Evolutionary conservation across 1,140 invertebrate genomes (phyloP).

Genomic region (Ganaspis sp.): DNA sequence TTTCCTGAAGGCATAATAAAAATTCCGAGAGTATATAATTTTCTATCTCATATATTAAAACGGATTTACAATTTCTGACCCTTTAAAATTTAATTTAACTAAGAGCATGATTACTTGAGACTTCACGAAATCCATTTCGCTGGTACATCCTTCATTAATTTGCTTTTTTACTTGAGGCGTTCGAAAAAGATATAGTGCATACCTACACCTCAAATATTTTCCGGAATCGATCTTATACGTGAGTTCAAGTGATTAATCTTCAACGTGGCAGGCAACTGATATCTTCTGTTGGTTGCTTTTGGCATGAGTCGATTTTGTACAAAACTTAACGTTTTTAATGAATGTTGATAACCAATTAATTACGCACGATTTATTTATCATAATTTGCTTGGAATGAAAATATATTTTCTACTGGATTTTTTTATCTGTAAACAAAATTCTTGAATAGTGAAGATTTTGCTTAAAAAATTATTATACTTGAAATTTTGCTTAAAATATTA

Average conservation of each 20-base stretch:
- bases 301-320: neutral
- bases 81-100: neutral
- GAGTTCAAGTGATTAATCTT: slow-evolving; percentile 20
- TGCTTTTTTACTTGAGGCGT: slow-evolving; percentile 7
- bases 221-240: slow-evolving; percentile 4
- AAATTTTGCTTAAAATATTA: no score
- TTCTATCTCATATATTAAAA: no score
- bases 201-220: neutral
- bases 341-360: no score
- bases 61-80: no score
- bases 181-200: neutral
- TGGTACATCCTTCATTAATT: neutral
- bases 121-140: neutral
- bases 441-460: no score
- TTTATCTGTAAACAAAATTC: no score
- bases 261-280: slow-evolving; percentile 2
- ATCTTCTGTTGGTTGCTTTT: neutral
- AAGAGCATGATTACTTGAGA: neutral
- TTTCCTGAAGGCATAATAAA: no score
- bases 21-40: no score
- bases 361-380: no score
- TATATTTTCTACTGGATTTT: no score
- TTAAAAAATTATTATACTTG: no score
- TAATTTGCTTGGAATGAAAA: no score
- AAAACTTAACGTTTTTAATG: neutral